Conservation (phyloP, 2,888 invertebrate genomes). For the Kryphioiulus occultus region DNA sequence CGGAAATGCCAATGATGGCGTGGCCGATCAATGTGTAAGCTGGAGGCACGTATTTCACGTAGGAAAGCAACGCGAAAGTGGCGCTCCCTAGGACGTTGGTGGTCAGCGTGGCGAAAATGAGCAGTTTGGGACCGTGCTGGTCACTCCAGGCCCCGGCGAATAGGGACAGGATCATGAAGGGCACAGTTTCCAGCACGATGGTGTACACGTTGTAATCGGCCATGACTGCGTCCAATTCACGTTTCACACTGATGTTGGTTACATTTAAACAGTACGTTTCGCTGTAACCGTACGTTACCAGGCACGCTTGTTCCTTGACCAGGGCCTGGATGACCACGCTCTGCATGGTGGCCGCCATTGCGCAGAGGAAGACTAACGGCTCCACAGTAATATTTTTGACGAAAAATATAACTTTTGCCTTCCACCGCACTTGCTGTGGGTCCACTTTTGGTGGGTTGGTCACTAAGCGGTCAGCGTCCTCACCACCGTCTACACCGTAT, state of each 20-base stretch:
- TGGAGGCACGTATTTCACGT: background rate
- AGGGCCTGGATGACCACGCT: constrained; percentile 37
- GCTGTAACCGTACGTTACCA: constrained; percentile 15
- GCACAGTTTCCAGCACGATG: background rate
- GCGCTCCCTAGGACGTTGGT: background rate
- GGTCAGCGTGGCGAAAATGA: constrained; percentile 12
- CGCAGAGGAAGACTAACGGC: constrained; percentile 31
- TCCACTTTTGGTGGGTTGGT: background rate
- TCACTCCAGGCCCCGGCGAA: constrained; percentile 42
- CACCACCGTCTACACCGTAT: background rate
- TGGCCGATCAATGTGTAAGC: constrained; percentile 38
- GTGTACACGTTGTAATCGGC: constrained; percentile 45
- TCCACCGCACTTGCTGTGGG: background rate
- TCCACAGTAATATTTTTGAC: constrained; percentile 20
- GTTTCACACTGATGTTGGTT: background rate
- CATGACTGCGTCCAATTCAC: background rate
- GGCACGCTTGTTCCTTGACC: constrained; percentile 27
- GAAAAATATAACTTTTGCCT: constrained; percentile 16
- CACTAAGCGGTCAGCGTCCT: background rate
- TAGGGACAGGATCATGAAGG: constrained; percentile 24
- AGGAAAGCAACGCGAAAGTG: background rate
- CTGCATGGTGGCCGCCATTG: constrained; percentile 24
- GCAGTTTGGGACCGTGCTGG: constrained; percentile 44
- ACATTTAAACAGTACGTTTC: constrained; percentile 34
- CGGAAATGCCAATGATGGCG: constrained; percentile 3